Percentiles rank a stretch among this genome's conserved stretches.
phyloP scores from a whole-genome alignment of 2,113 vertebrate genomes.

The Dendropsophus ebraccatus region DNA sequence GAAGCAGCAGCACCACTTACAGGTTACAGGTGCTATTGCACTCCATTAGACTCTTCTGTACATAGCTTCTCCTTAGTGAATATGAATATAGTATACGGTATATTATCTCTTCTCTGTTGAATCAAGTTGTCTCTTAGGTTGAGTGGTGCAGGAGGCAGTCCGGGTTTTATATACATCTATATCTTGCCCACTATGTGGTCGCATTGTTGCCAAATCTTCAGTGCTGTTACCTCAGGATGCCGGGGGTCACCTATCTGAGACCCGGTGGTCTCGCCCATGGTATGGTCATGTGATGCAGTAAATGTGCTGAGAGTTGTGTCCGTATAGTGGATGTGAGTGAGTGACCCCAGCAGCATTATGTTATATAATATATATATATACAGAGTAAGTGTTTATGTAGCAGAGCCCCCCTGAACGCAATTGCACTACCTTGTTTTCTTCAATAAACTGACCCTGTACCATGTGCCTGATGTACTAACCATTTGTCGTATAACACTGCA shows the following conservation, averaged over 20 bases:
- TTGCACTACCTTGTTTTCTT: background rate
- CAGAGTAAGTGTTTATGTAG: background rate
- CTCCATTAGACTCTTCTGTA: too few species aligned
- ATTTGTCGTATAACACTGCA: too few species aligned
- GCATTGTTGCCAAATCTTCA: background rate
- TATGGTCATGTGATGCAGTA: background rate
- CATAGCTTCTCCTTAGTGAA: too few species aligned
- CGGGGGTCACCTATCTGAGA: background rate
- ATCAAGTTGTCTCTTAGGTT: background rate
- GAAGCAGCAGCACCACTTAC: too few species aligned
- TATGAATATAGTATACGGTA: too few species aligned
- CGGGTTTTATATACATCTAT: background rate
- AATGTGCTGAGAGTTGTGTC: background rate
- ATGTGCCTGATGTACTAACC: background rate
- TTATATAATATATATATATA: too few species aligned
- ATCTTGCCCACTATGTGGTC: slow-evolving; percentile 5
- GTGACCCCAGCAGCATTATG: too few species aligned
- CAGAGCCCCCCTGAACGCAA: background rate
- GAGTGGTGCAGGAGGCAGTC: background rate
- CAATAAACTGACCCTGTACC: background rate
- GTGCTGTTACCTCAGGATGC: background rate
- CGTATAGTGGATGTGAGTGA: background rate
- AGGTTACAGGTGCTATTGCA: too few species aligned
- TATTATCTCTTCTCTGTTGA: too few species aligned
- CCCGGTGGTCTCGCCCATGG: background rate